Conservation (phyloP, 2,113 vertebrate genomes). For the Trogon melanurus region DNA sequence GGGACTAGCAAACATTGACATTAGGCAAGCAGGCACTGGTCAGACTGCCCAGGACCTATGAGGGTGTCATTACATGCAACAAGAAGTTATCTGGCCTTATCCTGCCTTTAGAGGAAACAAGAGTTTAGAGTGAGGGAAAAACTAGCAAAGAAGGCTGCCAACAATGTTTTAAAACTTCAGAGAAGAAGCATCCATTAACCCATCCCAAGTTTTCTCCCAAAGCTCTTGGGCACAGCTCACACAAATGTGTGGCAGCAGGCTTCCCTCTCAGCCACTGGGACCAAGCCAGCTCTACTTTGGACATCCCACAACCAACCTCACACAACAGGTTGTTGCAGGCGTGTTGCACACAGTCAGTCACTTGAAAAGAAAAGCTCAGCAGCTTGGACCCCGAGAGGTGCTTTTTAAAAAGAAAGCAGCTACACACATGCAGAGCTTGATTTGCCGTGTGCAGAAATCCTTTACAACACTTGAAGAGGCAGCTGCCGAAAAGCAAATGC, state of each 20-base stretch:
- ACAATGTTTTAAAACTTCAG: background rate
- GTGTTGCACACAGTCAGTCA: background rate
- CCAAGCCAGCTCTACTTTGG: background rate
- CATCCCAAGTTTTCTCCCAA: background rate
- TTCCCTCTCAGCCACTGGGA: background rate
- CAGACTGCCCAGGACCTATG: background rate
- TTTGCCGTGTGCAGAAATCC: background rate
- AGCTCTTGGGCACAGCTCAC: background rate
- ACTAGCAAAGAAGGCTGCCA: background rate
- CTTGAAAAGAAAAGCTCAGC: background rate
- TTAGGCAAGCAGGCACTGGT: background rate
- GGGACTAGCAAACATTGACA: background rate
- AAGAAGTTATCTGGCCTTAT: background rate
- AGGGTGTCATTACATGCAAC: background rate
- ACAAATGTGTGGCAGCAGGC: background rate
- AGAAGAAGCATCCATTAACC: background rate
- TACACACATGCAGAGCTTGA: background rate
- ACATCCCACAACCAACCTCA: background rate
- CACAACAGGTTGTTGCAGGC: background rate
- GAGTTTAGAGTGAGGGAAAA: background rate
- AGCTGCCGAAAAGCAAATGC: background rate
- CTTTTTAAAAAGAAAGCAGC: background rate
- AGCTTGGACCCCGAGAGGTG: background rate
- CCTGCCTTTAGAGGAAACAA: background rate
- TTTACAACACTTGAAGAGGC: background rate